Evolutionary conservation across 2,797 vertebrate species (phyloP).

Genomic region (Pseudochirops corinnae): DNA sequence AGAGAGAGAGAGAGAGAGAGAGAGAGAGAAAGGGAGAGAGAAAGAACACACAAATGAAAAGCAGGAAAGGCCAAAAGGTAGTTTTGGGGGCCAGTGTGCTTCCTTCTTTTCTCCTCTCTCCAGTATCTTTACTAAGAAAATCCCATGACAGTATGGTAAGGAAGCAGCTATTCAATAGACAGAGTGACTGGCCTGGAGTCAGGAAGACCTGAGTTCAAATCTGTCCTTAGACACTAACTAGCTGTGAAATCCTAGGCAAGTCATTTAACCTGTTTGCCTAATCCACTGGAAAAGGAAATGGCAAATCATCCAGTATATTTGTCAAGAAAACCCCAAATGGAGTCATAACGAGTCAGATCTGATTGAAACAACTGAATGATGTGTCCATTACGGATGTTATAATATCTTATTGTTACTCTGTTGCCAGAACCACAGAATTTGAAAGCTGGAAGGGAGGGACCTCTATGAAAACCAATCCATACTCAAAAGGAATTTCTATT

Average conservation of each 20-base stretch:
- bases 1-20: no score
- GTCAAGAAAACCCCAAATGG: not conserved
- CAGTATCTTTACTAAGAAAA: not conserved
- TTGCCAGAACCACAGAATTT: not conserved
- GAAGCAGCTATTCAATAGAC: not conserved
- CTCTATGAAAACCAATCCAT: not conserved
- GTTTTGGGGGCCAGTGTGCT: not conserved
- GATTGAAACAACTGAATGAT: not conserved
- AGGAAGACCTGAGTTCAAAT: not conserved
- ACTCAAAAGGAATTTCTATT: not conserved
- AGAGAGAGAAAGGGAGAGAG: no score
- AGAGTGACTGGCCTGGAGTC: not conserved
- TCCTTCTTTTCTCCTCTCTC: not conserved
- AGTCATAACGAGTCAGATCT: not conserved
- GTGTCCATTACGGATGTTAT: no score
- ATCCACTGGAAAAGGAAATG: no score
- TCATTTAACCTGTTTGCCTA: not conserved
- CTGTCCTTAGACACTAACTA: not conserved
- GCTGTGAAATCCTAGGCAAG: not conserved
- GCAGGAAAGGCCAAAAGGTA: not conserved
- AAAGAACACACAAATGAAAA: no score
- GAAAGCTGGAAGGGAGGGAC: not conserved
- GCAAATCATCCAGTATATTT: not conserved
- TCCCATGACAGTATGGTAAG: not conserved
- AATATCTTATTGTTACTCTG: not conserved